Conservation (phyloP, 2,888 invertebrate genomes). For the Halocaridina rubra region DNA sequence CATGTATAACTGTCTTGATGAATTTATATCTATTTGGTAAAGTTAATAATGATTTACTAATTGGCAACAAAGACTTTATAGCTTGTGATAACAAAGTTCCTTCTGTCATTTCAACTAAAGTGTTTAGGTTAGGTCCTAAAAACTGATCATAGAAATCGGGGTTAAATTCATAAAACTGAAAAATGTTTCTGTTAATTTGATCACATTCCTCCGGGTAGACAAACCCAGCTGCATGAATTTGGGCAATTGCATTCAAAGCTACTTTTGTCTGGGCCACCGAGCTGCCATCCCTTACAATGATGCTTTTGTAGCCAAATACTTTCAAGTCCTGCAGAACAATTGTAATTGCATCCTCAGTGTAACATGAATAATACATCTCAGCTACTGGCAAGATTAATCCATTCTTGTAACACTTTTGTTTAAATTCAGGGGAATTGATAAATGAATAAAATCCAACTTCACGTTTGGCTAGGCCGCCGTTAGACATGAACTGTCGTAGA, state of each 20-base stretch:
- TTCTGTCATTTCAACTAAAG: not conserved
- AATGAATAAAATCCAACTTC: conserved; percentile 7
- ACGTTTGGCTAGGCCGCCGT: not conserved
- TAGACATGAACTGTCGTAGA: not conserved
- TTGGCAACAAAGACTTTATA: not conserved
- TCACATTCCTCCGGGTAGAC: not conserved
- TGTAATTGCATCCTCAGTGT: not conserved
- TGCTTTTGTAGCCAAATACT: not conserved
- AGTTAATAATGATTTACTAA: not conserved
- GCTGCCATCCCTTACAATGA: not conserved
- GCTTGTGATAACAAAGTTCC: not conserved
- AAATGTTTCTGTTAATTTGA: too few relatives aligned
- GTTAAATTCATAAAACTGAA: too few relatives aligned
- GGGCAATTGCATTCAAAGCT: conserved; percentile 7
- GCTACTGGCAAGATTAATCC: not conserved
- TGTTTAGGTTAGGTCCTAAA: not conserved
- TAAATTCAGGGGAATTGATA: not conserved
- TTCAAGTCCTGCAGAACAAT: conserved; percentile 31
- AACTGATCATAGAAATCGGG: not conserved
- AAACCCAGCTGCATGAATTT: conserved; percentile 19
- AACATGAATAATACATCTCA: not conserved
- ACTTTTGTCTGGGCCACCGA: not conserved
- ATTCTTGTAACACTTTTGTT: not conserved
- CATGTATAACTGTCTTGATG: conserved; percentile 8
- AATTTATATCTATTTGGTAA: not conserved